Evolutionary conservation across 2,113 vertebrate species (phyloP), one percentile per base, ranked within the genome.

Genomic region (Haplotaxodon microlepis): DNA sequence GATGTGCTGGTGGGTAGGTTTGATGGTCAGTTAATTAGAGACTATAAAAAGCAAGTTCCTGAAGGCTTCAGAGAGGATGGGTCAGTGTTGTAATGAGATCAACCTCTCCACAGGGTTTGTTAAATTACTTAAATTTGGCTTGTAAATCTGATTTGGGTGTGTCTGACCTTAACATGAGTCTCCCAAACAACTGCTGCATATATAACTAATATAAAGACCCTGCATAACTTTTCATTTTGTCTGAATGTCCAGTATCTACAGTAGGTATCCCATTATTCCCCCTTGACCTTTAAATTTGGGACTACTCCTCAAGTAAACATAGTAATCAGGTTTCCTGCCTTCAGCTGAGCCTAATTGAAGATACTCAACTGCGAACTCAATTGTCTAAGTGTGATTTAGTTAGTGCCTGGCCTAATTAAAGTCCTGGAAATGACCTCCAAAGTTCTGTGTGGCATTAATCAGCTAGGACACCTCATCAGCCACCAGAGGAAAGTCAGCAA

Each of bases 1-100:
- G 97, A 97, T 97, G 97, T 96, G 91, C 84, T 95, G 95, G 96
- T 95, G 93, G 96, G 96, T 96, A 96, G 96, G 96, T 97, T 97
- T 97, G 96, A 98, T 97, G 96, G 96, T 97, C 97, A 97, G 97
- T 97, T 97, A 97, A 98, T 98, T 97, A 96, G 93, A 95, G 95
- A 94, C 94, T 96, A 95, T 96, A 95, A 95, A 95, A 88, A 90
- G 66, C 63, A 42, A 63, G 57, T 84, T 90, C 92, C 86, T 92
- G 85, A 82, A 81, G 82, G 83, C 87, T 93, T 92, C 63, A 82
- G 45, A 50, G 80, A 83, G 85, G 82, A 89, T 71, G 76, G 66
- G 73, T 61, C 69, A 34, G n/a, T 31, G 66, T 45, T 82, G 73
- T 94, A 95, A 95, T 94, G 89, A 93, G 92, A 95, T 95, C 90